Evolutionary conservation across 1,140 invertebrate genomes (phyloP).

Genomic region (Latrodectus geometricus): DNA sequence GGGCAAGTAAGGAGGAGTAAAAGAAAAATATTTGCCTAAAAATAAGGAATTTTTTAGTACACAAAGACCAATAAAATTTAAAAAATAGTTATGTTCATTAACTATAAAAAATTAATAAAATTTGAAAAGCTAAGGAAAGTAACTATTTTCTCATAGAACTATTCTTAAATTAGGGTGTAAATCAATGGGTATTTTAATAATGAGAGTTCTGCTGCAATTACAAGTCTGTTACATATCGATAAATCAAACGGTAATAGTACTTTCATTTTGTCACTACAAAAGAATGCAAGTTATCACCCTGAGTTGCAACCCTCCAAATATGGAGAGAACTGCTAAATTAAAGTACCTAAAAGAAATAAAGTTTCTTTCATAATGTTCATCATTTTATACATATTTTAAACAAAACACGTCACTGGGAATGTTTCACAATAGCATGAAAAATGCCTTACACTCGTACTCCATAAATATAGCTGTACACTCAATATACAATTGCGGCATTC

Average conservation of each 20-base stretch:
- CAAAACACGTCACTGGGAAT: constrained; percentile 39
- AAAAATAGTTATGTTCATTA: too few species aligned
- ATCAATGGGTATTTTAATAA: too few species aligned
- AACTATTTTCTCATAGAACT: too few species aligned
- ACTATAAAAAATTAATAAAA: too few species aligned
- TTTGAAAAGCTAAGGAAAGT: too few species aligned
- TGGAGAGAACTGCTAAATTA: neutral
- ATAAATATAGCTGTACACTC: constrained; percentile 57
- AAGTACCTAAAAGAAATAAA: neutral
- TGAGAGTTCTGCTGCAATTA: too few species aligned
- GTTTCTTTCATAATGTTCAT: neutral
- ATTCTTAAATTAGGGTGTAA: too few species aligned
- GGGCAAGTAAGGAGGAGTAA: too few species aligned
- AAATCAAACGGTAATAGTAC: neutral
- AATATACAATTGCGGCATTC: constrained; percentile 42
- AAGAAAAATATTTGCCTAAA: too few species aligned
- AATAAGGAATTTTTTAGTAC: too few species aligned
- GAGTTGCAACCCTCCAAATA: constrained; percentile 15
- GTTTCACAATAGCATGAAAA: constrained; percentile 18
- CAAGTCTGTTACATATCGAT: too few species aligned
- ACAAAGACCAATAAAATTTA: too few species aligned
- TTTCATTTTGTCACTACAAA: constrained; percentile 18
- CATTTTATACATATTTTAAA: neutral
- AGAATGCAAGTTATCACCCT: constrained; percentile 22
- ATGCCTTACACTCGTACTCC: neutral